A percentile compares a stretch with the other conserved stretches of the same genome.
Conservation (phyloP, 2,888 invertebrate species). For the Cheilosia grossa region DNA sequence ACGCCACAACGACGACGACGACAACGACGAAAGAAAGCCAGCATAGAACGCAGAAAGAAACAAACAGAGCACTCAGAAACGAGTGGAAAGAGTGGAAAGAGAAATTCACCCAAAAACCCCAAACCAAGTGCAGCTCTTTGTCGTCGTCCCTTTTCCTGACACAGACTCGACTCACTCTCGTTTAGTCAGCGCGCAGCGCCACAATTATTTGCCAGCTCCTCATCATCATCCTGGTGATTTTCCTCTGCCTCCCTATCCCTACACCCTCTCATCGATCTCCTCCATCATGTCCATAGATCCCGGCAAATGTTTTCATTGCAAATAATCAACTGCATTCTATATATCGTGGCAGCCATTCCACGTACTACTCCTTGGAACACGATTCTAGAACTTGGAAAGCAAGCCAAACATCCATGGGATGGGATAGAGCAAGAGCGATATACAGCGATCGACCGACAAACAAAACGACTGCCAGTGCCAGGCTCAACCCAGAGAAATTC, state of each 20-base stretch:
- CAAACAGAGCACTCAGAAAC: conserved; percentile 12
- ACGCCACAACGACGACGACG: not conserved
- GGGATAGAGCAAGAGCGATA: conserved; percentile 26
- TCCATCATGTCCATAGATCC: conserved; percentile 24
- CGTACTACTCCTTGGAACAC: conserved; percentile 59
- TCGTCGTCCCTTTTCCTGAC: conserved; percentile 60
- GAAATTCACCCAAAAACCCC: conserved; percentile 74
- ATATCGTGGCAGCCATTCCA: conserved; percentile 46
- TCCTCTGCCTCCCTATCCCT: not conserved
- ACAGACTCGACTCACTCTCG: conserved; percentile 71
- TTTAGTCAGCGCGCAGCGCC: conserved; percentile 43
- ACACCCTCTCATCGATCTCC: conserved; percentile 1
- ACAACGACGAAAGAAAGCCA: conserved; percentile 1
- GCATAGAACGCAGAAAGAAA: not conserved
- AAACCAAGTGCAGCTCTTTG: conserved; percentile 56
- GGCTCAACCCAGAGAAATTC: conserved; percentile 72
- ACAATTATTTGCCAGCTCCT: conserved; percentile 41
- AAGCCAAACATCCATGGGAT: conserved; percentile 4
- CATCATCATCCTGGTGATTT: conserved; percentile 8
- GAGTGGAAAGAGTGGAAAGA: conserved; percentile 58
- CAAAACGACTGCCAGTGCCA: conserved; percentile 42
- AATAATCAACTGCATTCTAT: conserved; percentile 65
- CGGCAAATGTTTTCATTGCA: conserved; percentile 56
- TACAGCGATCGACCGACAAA: conserved; percentile 52
- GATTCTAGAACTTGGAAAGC: conserved; percentile 53